Conservation (phyloP, 2,888 invertebrate species). For the Cantharis rustica region DNA sequence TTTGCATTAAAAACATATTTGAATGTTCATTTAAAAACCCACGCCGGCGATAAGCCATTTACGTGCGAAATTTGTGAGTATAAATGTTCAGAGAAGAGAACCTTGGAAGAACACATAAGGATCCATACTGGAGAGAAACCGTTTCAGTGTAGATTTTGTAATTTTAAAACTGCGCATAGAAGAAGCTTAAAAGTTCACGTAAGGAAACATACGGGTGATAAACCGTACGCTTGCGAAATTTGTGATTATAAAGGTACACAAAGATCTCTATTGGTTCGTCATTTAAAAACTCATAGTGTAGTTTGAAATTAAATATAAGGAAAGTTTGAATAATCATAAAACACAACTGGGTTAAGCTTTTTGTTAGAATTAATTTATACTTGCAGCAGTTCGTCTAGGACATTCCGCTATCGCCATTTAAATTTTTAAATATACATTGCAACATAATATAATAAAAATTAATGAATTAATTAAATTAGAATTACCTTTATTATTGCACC, state of each 20-base stretch:
- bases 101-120: neutral
- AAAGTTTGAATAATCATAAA: too few relatives aligned
- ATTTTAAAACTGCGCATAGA: neutral
- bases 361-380: too few relatives aligned
- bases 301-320: too few relatives aligned
- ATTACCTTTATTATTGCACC: too few relatives aligned
- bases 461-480: too few relatives aligned
- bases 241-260: neutral
- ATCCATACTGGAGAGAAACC: neutral
- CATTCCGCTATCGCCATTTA: too few relatives aligned
- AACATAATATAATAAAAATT: too few relatives aligned
- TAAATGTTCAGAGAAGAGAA: neutral
- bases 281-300: neutral
- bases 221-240: neutral
- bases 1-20: neutral
- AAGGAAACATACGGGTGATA: neutral
- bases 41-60: neutral
- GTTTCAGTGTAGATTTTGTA: neutral
- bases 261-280: neutral
- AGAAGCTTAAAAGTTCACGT: neutral
- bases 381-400: too few relatives aligned
- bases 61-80: neutral
- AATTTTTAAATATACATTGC: too few relatives aligned
- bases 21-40: neutral
- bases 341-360: too few relatives aligned